phyloP scores from a whole-genome alignment of 2,113 vertebrate genomes.

The Lasiurus borealis region DNA sequence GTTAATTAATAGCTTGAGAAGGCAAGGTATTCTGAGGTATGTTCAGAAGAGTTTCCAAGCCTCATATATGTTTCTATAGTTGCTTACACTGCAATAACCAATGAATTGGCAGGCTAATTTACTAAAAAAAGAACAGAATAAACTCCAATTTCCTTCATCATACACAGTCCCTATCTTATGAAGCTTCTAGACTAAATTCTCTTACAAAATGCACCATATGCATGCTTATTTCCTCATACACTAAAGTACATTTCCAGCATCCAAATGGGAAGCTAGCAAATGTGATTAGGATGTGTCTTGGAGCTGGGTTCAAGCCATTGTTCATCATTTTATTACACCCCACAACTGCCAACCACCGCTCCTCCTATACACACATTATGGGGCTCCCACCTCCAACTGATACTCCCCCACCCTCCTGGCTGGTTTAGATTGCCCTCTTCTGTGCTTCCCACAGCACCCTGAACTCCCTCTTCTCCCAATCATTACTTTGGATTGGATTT shows the following conservation, averaged over 20 bases:
- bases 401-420: background rate
- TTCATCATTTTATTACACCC: background rate
- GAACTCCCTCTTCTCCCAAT: background rate
- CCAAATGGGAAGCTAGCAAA: background rate
- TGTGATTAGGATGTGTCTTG: background rate
- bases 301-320: background rate
- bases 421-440: background rate
- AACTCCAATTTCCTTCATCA: conserved; percentile 44
- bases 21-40: background rate
- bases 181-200: background rate
- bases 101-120: conserved; percentile 27
- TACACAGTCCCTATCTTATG: background rate
- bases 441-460: background rate
- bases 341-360: background rate
- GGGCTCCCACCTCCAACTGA: background rate
- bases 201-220: background rate
- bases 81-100: conserved; percentile 29
- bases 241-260: background rate
- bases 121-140: background rate
- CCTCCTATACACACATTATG: background rate
- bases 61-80: background rate
- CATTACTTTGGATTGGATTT: background rate
- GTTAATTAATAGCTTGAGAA: conserved; percentile 60
- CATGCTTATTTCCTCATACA: background rate
- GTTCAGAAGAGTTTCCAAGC: conserved; percentile 23